Evolutionary conservation across 1,140 invertebrate species (phyloP).

Genomic region (Danaus plexippus): DNA sequence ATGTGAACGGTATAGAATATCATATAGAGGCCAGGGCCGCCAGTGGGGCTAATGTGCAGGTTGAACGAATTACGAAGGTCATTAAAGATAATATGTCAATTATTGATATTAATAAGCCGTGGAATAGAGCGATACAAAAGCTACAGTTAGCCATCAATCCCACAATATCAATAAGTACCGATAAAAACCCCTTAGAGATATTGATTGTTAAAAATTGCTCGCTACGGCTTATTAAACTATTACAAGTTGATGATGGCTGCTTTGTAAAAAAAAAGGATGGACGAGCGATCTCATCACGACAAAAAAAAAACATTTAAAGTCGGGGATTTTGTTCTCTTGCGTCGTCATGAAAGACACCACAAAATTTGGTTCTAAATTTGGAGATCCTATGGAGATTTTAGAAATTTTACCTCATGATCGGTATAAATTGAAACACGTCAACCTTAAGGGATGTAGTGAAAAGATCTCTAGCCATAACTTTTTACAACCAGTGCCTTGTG

Average conservation of each 20-base stretch:
- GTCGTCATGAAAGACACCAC: constrained; percentile 25
- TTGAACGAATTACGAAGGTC: constrained; percentile 33
- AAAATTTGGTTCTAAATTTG: constrained; percentile 26
- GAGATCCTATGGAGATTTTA: constrained; percentile 26
- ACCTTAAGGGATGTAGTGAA: constrained; percentile 21
- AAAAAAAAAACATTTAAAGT: constrained; percentile 27
- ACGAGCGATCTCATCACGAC: constrained; percentile 23
- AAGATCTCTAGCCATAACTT: constrained; percentile 25
- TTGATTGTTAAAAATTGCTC: constrained; percentile 28
- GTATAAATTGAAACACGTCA: constrained; percentile 26
- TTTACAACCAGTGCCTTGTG: constrained; percentile 1
- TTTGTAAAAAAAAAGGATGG: constrained; percentile 20
- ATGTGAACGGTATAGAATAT: constrained; percentile 18
- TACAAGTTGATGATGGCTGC: constrained; percentile 20
- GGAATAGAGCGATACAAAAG: constrained; percentile 14
- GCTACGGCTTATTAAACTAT: constrained; percentile 19
- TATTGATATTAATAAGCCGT: constrained; percentile 11
- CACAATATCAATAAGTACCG: constrained; percentile 16
- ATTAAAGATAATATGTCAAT: constrained; percentile 20
- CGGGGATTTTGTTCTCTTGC: constrained; percentile 29
- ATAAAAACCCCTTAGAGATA: constrained; percentile 28
- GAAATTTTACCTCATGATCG: constrained; percentile 23
- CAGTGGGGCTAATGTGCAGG: constrained; percentile 36
- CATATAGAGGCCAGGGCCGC: constrained; percentile 19
- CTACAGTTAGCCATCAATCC: constrained; percentile 27